Evolutionary conservation across 2,113 vertebrate genomes (phyloP).

Genomic region (Cheilinus undulatus): DNA sequence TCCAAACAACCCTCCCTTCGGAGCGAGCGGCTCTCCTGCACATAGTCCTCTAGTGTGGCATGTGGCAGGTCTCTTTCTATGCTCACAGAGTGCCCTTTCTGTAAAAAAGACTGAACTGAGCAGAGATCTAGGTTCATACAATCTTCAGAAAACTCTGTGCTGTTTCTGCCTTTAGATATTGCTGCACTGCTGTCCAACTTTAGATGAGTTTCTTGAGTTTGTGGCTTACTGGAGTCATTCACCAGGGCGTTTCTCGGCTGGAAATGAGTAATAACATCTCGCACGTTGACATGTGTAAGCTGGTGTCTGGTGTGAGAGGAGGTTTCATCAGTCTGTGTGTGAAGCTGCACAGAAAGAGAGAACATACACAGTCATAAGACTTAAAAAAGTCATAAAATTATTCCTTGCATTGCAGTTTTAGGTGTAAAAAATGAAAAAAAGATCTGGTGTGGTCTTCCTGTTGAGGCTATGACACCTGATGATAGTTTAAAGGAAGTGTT

Average conservation of each 20-base stretch:
- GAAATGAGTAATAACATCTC: constrained; percentile 74
- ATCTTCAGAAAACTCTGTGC: constrained; percentile 16
- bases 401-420: neutral
- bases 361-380: neutral
- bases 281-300: constrained; percentile 79
- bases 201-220: constrained; percentile 1
- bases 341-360: constrained; percentile 64
- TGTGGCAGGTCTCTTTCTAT: constrained; percentile 81
- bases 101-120: constrained; percentile 57
- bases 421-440: neutral
- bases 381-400: neutral
- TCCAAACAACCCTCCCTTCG: constrained; percentile 58
- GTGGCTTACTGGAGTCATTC: neutral
- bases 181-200: constrained; percentile 13
- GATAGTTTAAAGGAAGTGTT: constrained; percentile 69
- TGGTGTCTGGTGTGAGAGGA: constrained; percentile 51
- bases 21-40: constrained; percentile 44
- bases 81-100: constrained; percentile 50
- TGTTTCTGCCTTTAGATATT: constrained; percentile 42
- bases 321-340: constrained; percentile 6
- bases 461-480: constrained; percentile 40
- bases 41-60: constrained; percentile 83
- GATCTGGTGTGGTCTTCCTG: constrained; percentile 2
- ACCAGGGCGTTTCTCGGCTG: neutral
- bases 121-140: neutral